phyloP scores from a whole-genome alignment of 2,888 invertebrate genomes.

The Callosobruchus maculatus region DNA sequence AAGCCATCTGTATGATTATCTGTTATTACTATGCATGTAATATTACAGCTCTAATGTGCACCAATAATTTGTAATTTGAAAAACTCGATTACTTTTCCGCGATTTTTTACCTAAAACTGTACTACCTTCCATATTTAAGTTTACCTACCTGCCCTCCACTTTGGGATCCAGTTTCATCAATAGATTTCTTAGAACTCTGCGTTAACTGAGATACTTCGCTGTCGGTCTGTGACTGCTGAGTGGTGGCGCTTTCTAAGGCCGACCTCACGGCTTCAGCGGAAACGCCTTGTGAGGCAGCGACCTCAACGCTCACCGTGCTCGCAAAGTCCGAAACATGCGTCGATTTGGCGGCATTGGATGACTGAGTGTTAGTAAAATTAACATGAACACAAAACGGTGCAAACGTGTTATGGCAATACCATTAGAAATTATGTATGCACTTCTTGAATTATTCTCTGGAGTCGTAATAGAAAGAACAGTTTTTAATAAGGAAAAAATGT shows the following conservation, averaged over 20 bases:
- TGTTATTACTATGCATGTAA: no score
- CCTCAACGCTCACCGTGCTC: constrained; percentile 6
- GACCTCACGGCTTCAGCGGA: constrained; percentile 30
- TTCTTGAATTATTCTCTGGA: no score
- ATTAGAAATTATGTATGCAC: no score
- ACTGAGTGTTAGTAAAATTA: background rate
- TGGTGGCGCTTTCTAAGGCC: constrained; percentile 33
- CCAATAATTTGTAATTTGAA: no score
- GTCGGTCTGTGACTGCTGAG: constrained; percentile 35
- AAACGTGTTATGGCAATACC: no score
- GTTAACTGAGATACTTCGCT: constrained; percentile 42
- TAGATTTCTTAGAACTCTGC: background rate
- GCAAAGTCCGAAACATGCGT: constrained; percentile 25
- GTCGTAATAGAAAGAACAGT: no score
- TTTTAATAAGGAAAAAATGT: no score
- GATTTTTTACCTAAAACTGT: no score
- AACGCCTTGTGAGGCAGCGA: constrained; percentile 22
- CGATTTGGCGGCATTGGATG: constrained; percentile 11
- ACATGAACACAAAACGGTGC: no score
- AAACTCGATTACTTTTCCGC: no score
- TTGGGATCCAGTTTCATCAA: background rate
- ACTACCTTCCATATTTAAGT: background rate
- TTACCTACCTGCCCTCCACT: background rate
- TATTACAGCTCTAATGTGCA: no score
- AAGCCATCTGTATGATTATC: no score